Evolutionary conservation across 2,113 vertebrate genomes (phyloP).

Genomic region (Cebus imitator): DNA sequence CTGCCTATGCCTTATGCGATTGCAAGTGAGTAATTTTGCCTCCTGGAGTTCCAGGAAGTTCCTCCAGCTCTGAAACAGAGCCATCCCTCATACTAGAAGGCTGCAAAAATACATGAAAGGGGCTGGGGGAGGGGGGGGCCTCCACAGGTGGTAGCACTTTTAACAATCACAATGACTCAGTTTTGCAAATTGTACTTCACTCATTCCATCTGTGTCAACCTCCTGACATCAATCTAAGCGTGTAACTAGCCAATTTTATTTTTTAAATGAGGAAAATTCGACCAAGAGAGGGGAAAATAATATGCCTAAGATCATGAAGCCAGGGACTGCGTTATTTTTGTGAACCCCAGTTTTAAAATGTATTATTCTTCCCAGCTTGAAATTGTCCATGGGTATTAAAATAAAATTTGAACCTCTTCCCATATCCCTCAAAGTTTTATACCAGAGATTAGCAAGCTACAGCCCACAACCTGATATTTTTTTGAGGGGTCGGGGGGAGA

Average conservation of each 20-base stretch:
- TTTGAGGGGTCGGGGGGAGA: no score
- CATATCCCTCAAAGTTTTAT: background rate
- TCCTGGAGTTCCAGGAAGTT: constrained; percentile 65
- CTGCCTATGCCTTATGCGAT: constrained; percentile 60
- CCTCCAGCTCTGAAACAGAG: constrained; percentile 19
- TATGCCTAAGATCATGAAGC: background rate
- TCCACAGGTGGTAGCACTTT: background rate
- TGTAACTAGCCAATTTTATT: background rate
- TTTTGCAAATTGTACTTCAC: constrained; percentile 5
- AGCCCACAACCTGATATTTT: background rate
- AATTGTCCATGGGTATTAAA: background rate
- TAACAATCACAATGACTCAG: background rate
- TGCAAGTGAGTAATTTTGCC: constrained; percentile 56
- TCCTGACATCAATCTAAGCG: background rate
- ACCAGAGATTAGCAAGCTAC: background rate
- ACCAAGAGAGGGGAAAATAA: background rate
- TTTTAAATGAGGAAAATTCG: background rate
- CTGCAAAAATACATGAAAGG: background rate
- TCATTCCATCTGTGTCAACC: background rate
- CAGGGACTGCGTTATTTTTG: background rate
- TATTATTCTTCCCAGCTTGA: background rate
- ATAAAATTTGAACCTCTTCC: background rate
- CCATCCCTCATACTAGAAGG: constrained; percentile 37
- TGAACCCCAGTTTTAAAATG: background rate
- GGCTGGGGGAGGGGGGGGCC: background rate